Conservation (phyloP, 2,888 invertebrate genomes). For the Drepanosiphum platanoidis region DNA sequence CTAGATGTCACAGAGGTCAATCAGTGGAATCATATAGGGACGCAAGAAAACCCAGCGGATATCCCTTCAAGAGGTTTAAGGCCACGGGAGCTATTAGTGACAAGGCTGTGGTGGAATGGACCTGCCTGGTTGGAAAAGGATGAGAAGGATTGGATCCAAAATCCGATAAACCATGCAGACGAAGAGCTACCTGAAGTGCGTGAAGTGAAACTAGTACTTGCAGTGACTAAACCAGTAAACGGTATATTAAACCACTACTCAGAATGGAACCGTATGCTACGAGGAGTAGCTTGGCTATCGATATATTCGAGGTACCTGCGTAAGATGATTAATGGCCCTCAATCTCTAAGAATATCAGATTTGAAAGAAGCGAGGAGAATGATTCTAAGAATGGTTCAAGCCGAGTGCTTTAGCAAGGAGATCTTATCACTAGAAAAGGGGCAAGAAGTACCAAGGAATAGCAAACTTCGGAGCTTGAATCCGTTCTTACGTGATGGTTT, state of each 20-base stretch:
- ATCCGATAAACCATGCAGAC: background rate
- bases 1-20: background rate
- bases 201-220: slow-evolving; percentile 1
- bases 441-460: background rate
- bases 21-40: slow-evolving; percentile 5
- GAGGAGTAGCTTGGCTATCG: slow-evolving; percentile 3
- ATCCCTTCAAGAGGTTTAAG: background rate
- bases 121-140: background rate
- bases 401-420: background rate
- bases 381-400: background rate
- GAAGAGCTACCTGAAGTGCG: slow-evolving; percentile 8
- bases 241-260: background rate
- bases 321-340: background rate
- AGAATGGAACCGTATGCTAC: background rate
- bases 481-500: slow-evolving; percentile 3
- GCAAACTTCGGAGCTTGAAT: slow-evolving; percentile 4
- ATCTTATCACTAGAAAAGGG: background rate
- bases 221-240: background rate
- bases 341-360: background rate
- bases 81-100: background rate
- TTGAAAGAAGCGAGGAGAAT: slow-evolving; percentile 1
- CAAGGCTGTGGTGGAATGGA: background rate
- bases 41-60: background rate
- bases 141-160: background rate
- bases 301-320: background rate